Evolutionary conservation across 2,888 invertebrate species (phyloP).

Genomic region (Callinectes sapidus): DNA sequence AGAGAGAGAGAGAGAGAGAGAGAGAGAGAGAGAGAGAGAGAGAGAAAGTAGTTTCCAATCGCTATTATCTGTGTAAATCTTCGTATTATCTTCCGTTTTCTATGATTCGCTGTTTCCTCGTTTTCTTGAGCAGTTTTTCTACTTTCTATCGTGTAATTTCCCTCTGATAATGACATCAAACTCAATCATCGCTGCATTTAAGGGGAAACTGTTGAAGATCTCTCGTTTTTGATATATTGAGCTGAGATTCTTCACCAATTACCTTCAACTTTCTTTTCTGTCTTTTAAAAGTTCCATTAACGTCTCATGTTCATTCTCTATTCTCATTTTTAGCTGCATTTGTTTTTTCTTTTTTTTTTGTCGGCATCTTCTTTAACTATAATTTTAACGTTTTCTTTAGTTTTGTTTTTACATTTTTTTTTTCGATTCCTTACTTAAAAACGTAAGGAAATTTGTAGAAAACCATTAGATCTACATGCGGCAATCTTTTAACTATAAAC

Average conservation of each 20-base stretch:
- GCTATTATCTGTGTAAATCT: background rate
- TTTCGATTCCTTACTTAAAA: too few species aligned
- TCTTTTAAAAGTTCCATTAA: too few species aligned
- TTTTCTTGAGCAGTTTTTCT: background rate
- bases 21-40: background rate
- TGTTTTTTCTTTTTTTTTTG: too few species aligned
- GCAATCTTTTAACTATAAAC: too few species aligned
- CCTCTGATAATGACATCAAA: background rate
- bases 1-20: slow-evolving; percentile 40
- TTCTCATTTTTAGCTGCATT: too few species aligned
- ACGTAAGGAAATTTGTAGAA: too few species aligned
- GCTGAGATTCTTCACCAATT: background rate
- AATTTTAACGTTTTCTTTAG: too few species aligned
- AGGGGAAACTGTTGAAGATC: background rate
- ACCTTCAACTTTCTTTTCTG: background rate
- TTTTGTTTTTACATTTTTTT: too few species aligned
- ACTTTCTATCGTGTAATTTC: background rate
- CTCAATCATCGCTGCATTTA: background rate
- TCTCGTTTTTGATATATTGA: background rate
- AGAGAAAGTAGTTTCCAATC: background rate
- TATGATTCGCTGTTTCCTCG: background rate
- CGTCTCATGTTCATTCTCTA: too few species aligned
- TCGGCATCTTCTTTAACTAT: too few species aligned
- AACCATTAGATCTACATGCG: too few species aligned
- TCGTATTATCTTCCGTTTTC: background rate